Percentiles rank a stretch among this genome's conserved stretches.
Evolutionary conservation across 2,797 vertebrate genomes (phyloP).

Genomic region (Cyprinella venusta): DNA sequence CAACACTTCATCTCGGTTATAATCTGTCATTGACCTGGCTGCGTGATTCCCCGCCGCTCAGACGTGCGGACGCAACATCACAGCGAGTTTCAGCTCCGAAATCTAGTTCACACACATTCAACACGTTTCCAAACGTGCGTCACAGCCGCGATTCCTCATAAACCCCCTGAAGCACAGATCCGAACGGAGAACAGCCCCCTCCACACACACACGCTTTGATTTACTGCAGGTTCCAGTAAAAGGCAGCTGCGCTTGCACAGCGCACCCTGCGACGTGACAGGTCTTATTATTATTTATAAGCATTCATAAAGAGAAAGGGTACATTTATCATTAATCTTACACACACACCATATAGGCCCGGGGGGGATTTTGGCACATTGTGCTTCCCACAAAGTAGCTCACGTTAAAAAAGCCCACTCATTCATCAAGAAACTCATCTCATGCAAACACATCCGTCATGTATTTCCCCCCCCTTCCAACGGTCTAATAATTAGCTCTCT

Average conservation of each 20-base stretch:
- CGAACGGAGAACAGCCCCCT: background rate
- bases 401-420: constrained; percentile 48
- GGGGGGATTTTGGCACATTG: constrained; percentile 45
- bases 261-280: constrained; percentile 64
- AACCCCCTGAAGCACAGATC: constrained; percentile 37
- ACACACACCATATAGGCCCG: constrained; percentile 35
- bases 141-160: constrained; percentile 14
- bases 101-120: constrained; percentile 13
- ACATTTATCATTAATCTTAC: constrained; percentile 78
- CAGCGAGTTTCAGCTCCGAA: background rate
- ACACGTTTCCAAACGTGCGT: constrained; percentile 42
- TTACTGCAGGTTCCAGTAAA: constrained; percentile 59
- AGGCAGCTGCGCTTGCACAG: constrained; percentile 66
- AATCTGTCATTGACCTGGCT: background rate
- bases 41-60: background rate
- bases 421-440: constrained; percentile 49
- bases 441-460: constrained; percentile 44
- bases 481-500: constrained; percentile 49
- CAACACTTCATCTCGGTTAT: background rate
- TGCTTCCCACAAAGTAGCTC: constrained; percentile 35
- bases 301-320: constrained; percentile 76
- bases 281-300: constrained; percentile 79
- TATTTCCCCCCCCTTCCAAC: constrained; percentile 9
- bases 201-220: constrained; percentile 37
- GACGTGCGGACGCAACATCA: constrained; percentile 3